Conservation (phyloP, 2,797 vertebrate species). For the Chelidonichthys spinosus region DNA sequence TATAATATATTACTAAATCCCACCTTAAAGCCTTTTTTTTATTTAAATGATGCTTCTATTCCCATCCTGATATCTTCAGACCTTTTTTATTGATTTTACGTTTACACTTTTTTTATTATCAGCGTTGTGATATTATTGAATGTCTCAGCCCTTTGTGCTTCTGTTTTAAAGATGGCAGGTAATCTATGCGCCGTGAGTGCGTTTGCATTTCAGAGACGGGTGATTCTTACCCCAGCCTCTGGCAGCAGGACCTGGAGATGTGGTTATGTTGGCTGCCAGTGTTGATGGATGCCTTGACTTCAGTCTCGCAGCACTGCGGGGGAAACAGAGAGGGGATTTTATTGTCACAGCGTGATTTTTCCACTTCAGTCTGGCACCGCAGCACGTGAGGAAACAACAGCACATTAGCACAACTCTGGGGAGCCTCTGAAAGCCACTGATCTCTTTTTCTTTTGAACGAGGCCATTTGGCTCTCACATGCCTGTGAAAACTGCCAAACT, state of each 20-base stretch:
- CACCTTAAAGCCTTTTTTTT: constrained; percentile 1
- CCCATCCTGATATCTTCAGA: background rate
- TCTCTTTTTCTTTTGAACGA: constrained; percentile 34
- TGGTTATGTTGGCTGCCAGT: constrained; percentile 89
- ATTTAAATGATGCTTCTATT: background rate
- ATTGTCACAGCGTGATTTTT: constrained; percentile 40
- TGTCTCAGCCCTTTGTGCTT: background rate
- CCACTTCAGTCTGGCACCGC: constrained; percentile 15
- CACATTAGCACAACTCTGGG: constrained; percentile 26
- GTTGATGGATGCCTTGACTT: constrained; percentile 89
- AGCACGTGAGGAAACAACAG: constrained; percentile 31
- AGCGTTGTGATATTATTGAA: background rate
- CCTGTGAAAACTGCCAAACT: constrained; percentile 31
- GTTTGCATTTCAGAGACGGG: background rate
- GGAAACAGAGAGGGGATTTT: constrained; percentile 44
- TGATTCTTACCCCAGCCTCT: constrained; percentile 86
- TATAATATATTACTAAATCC: constrained; percentile 1
- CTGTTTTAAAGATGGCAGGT: background rate
- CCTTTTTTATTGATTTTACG: background rate
- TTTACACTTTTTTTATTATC: background rate
- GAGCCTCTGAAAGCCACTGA: constrained; percentile 22
- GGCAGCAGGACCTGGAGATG: constrained; percentile 90
- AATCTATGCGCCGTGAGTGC: background rate
- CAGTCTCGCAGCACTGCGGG: constrained; percentile 87
- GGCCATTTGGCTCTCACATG: constrained; percentile 9